Evolutionary conservation across 2,113 vertebrate genomes (phyloP), one percentile per base, ranked within the genome.

Genomic region (Spizaetus ornatus): DNA sequence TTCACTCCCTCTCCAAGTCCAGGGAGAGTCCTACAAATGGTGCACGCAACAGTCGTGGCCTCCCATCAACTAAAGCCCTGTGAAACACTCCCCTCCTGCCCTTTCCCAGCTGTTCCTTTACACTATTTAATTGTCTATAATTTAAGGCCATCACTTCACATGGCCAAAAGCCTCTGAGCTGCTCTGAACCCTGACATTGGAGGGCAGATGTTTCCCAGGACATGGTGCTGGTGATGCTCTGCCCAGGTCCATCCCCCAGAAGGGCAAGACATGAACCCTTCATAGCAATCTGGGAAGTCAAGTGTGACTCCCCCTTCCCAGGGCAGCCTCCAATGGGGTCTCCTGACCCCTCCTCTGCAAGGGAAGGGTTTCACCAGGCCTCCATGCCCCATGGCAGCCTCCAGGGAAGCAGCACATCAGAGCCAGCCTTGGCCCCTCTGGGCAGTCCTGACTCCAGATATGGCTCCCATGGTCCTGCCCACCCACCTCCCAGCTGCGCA

Each of bases 281-380:
- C 34, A 34, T 13, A 25, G n/a, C 42, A 50, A 13, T 15, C 25
- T 38, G 42, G 42, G 65, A 45, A 43, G n/a, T 7, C 36, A 77
- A 26, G 32, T 8, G n/a, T 13, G 12, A 47, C 42, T n/a, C 4
- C 7, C 3, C 25, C 3, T 38, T 38, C 15, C 34, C 50, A 40
- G 29, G 16, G 21, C 20, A 73, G 53, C 36, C 25, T 76, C 15
- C 2, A 0, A 0, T 5, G 14, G 50, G n/a, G 3, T n/a, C 3
- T 77, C 45, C 53, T 45, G 63, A 32, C 14, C 48, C 16, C 20
- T 82, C 5, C 27, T 32, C 58, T 45, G 47, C 32, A 52, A 26
- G 6, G 5, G 10, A 62, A 53, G 50, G n/a, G 11, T 63, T 36
- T 89, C 40, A 42, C 21, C 3, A 4, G 14, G 13, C 47, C 50